Evolutionary conservation across 2,888 invertebrate species (phyloP), one percentile per base, ranked within the genome.

Genomic region (Ophioninae sp.): DNA sequence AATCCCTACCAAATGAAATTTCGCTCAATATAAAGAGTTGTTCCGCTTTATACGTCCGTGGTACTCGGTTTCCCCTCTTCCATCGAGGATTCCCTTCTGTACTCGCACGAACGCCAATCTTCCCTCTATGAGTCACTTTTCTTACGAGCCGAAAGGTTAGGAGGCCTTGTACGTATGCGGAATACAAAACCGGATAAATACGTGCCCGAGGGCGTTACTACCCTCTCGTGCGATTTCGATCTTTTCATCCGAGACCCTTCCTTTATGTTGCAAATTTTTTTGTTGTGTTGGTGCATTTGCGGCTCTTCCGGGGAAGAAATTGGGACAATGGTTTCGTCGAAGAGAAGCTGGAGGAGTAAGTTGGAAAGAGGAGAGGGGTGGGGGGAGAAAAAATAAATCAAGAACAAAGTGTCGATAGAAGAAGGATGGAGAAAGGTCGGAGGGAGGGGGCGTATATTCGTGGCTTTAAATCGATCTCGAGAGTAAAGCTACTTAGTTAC

Each of bases 401-500:
- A 44, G 41, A 22, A 44, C 37, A 30, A 59, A 59, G 68, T 39
- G 68, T 17, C 41, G 13, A 74, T 30, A 67, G 22, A 67, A 37
- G 30, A 65, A n/a, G 51, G 39, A 23, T 30, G 37, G 71, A 71
- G 76, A 61, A 22, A 30, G 22, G 13, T 37, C 44, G 39, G 7
- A 22, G 23, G 20, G 59, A 8, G 59, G 20, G 22, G 9, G 13
- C 2, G 59, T 59, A 59, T 59, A 51, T 67, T 39, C n/a, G 39
- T 20, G 61, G 61, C 44, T 17, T 59, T 44, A 44, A 76, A 77
- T 83, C 80, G 77, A 80, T 83, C 63, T 72, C 63, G 58, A 67
- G 58, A 79, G 76, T 76, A 64, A 64, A 83, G 63, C 76, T 76
- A 83, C 80, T 83, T 83, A 69, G 80, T 80, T 83, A 69, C 73